phyloP scores from a whole-genome alignment of 2,888 invertebrate genomes.

The Pyrrhosoma nymphula region DNA sequence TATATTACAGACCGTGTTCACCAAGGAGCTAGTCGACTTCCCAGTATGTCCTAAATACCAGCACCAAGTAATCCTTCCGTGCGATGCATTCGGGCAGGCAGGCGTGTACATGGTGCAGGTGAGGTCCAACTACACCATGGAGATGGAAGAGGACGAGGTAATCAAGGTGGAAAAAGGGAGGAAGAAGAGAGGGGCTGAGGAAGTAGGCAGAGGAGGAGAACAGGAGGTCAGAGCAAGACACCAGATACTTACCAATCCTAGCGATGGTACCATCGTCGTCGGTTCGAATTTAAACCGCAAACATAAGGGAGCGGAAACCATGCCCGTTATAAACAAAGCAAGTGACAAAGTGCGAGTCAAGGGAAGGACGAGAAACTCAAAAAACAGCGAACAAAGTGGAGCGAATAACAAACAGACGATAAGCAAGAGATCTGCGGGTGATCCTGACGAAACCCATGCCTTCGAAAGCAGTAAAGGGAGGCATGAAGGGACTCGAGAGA shows the following conservation, averaged over 20 bases:
- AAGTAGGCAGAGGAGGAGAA: background rate
- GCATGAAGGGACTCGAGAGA: background rate
- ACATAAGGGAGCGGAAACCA: background rate
- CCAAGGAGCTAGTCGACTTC: constrained; percentile 49
- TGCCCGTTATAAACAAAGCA: background rate
- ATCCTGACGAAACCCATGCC: background rate
- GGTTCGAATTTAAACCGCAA: background rate
- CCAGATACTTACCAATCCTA: too few species aligned
- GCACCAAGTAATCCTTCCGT: constrained; percentile 84
- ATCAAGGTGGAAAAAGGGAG: background rate
- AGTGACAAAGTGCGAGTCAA: background rate
- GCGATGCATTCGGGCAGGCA: constrained; percentile 90
- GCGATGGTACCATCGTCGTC: too few species aligned
- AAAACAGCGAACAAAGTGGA: background rate
- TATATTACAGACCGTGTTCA: constrained; percentile 39
- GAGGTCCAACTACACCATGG: constrained; percentile 78
- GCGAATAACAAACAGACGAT: background rate
- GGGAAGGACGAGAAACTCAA: background rate
- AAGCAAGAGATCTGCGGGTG: background rate
- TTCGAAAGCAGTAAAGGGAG: background rate
- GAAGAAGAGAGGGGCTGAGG: background rate
- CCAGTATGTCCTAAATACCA: constrained; percentile 74
- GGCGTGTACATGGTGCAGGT: constrained; percentile 89
- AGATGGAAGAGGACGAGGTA: background rate
- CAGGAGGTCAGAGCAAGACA: background rate